Percentiles rank a stretch among this genome's conserved stretches.
Evolutionary conservation across 2,888 invertebrate genomes (phyloP).

Genomic region (Coleophora flavipennella): DNA sequence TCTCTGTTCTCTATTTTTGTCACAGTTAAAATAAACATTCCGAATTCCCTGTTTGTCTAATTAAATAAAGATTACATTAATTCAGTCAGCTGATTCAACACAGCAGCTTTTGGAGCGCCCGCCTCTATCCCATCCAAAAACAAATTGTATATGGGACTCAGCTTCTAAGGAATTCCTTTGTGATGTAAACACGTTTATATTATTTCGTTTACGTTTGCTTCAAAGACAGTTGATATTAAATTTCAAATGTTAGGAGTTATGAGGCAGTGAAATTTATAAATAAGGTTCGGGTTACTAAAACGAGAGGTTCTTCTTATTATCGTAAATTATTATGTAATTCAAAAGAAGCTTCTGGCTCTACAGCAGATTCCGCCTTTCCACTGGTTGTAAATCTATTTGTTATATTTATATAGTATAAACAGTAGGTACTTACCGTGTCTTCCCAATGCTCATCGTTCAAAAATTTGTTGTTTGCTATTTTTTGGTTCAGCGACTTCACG

Average conservation of each 20-base stretch:
- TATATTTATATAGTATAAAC: too few relatives aligned
- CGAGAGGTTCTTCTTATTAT: too few relatives aligned
- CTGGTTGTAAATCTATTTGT: too few relatives aligned
- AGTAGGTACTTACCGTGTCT: constrained; percentile 50
- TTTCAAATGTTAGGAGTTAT: neutral
- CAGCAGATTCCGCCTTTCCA: too few relatives aligned
- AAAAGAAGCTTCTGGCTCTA: too few relatives aligned
- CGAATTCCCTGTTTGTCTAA: too few relatives aligned
- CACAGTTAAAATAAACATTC: too few relatives aligned
- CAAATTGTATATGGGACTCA: neutral
- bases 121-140: neutral
- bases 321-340: neutral
- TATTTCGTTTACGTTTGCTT: constrained; percentile 5
- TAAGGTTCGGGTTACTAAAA: too few relatives aligned
- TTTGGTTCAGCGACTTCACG: constrained; percentile 47
- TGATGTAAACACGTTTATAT: constrained; percentile 8
- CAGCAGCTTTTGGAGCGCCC: constrained; percentile 5
- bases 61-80: neutral
- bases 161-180: constrained; percentile 3
- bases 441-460: constrained; percentile 51
- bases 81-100: constrained; percentile 10
- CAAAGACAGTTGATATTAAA: neutral
- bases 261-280: neutral
- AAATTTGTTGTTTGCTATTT: constrained; percentile 44
- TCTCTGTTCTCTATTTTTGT: too few relatives aligned